Conservation (phyloP, 2,113 vertebrate genomes). For the Rhinopomastus cyanomelas region DNA sequence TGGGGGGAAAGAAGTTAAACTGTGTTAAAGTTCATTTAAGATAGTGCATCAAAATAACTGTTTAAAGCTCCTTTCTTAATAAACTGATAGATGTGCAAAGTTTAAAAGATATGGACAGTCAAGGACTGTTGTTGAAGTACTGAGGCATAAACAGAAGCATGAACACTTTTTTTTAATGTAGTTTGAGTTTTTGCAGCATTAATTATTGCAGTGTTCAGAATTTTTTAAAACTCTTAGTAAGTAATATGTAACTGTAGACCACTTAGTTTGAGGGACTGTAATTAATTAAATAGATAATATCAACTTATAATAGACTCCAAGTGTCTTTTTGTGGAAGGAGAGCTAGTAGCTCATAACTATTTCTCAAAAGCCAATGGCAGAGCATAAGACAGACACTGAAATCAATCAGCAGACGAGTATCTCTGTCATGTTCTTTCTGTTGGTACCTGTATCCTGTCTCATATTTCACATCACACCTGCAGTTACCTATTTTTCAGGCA, state of each 20-base stretch:
- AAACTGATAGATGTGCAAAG: background rate
- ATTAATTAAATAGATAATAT: conserved; percentile 10
- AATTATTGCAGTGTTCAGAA: background rate
- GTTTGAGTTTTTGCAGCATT: background rate
- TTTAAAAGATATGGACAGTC: background rate
- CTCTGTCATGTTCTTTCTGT: background rate
- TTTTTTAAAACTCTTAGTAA: background rate
- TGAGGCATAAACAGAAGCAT: background rate
- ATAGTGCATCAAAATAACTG: background rate
- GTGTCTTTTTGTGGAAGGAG: background rate
- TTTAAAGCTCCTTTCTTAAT: background rate
- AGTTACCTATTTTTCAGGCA: background rate
- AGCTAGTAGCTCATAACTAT: background rate
- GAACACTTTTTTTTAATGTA: background rate
- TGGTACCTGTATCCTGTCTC: background rate
- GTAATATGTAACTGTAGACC: background rate
- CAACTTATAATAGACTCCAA: background rate
- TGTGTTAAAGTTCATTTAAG: too few relatives aligned
- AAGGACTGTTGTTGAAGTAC: background rate
- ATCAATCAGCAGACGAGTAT: background rate
- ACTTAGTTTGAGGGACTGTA: background rate
- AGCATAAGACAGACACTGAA: background rate
- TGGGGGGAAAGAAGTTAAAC: too few relatives aligned
- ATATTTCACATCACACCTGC: background rate
- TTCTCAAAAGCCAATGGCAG: background rate